Percentiles rank a stretch among this genome's conserved stretches.
Conservation (phyloP, 2,888 invertebrate species). For the Meiosimyza decipiens region DNA sequence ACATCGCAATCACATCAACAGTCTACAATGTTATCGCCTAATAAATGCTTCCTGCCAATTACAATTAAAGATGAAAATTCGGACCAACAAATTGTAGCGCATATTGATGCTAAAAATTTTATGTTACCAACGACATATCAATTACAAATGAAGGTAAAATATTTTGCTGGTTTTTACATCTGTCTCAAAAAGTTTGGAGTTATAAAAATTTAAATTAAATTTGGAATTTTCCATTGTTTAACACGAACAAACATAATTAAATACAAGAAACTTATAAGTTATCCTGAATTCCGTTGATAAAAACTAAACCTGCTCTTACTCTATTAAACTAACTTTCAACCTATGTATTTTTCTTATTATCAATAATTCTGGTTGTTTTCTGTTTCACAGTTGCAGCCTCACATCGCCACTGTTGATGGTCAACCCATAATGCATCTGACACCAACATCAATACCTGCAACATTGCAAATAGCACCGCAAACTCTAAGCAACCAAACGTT, state of each 20-base stretch:
- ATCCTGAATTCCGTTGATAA: no score
- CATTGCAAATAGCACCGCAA: constrained; percentile 62
- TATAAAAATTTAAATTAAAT: no score
- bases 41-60: constrained; percentile 65
- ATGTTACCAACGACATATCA: constrained; percentile 66
- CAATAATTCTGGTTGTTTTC: not conserved
- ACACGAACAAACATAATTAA: no score
- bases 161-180: not conserved
- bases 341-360: not conserved
- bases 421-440: constrained; percentile 66
- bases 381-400: constrained; percentile 59
- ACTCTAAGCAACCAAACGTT: constrained; percentile 53
- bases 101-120: constrained; percentile 66
- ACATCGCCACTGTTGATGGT: constrained; percentile 65
- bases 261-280: no score
- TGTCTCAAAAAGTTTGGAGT: no score
- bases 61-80: constrained; percentile 65
- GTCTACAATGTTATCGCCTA: constrained; percentile 57
- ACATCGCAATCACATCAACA: constrained; percentile 31
- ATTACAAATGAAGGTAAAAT: constrained; percentile 65
- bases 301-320: no score
- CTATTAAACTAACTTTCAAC: no score
- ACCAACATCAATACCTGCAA: constrained; percentile 64
- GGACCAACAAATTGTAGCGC: constrained; percentile 66
- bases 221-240: no score